Base-by-base conservation (phyloP, 2,113 vertebrate species). In the Nothoprocta perdicaria region DNA sequence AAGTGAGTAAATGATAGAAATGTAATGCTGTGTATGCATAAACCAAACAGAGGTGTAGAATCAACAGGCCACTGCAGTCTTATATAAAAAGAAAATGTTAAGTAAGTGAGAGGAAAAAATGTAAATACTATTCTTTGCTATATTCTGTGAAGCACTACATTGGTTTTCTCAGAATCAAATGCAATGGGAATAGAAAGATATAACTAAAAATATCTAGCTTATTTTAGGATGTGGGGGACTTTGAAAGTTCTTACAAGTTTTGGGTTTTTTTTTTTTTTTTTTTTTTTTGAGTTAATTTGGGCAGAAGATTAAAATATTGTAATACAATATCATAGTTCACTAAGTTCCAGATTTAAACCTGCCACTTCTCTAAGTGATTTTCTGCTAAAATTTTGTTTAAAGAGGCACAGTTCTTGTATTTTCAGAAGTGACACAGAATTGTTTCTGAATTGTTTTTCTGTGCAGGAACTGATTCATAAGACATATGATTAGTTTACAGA, bases 1-100 rank as follows among this genome's bases (percentile, higher is more conserved):
- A 31, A 80, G 82, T 87, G 24, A 92, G 68, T 65, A 92, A 94
- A 86, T 17, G 7, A 88, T 24, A 88, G 67, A 81, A 93, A 66
- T 63, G 9, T 17, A 81, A 31, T 31, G 29, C 13, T 77, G 14
- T 27, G 75, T 14, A 68, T 10, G 22, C 52, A 78, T 33, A 38
- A 38, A 38, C 35, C 52, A 94, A 78, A 50, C 16, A 40, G 60
- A 88, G 31, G 5, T 71, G 23, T 82, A 18, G 14, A 57, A 83
- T 87, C 75, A 78, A 26, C 38, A 43, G 12, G 23, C 4, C 14
- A 80, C 84, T 61, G 76, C 31, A 75, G 81, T 60, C 5, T 11
- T 26, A 46, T 6, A 38, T 14, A 50, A 23, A 48, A 53, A 86
- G 68, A 76, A 62, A 50, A 11, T 26, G 24, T 19, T 80, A 24